These are phyloP conservation scores for Dendropsophus ebraccatus DNA, from an alignment of 2,113 vertebrate genomes.

Conservation along the genomic window DNA sequence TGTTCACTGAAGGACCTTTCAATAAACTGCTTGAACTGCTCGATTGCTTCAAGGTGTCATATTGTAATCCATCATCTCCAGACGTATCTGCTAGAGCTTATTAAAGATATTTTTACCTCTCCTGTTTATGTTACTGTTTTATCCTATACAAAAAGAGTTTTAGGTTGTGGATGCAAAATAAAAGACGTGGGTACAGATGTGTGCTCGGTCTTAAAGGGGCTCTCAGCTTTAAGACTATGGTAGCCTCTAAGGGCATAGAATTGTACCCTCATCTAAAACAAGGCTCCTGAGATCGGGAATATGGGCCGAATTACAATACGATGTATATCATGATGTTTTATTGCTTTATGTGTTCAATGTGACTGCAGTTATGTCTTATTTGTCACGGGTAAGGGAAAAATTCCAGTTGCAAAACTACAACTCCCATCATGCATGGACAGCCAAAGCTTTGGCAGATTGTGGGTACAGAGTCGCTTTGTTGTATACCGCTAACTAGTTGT, in stretches of 20 bases:
- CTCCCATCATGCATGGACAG: too few species aligned
- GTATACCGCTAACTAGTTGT: too few species aligned
- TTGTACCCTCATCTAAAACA: background rate
- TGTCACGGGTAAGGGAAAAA: too few species aligned
- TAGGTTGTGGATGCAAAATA: background rate
- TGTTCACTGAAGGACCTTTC: constrained; percentile 12
- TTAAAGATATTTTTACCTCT: background rate
- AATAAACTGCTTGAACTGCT: constrained; percentile 6
- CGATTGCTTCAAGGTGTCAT: constrained; percentile 42
- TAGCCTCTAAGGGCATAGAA: too few species aligned
- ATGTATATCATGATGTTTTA: background rate
- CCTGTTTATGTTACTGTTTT: constrained; percentile 4
- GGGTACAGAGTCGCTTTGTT: too few species aligned
- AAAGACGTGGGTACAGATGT: background rate
- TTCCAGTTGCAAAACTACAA: too few species aligned
- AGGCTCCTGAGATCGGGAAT: background rate
- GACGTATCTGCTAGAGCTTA: background rate
- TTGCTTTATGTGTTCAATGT: background rate
- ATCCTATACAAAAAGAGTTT: too few species aligned
- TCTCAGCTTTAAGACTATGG: background rate
- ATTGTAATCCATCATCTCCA: constrained; percentile 16
- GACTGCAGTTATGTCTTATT: background rate
- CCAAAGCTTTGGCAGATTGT: too few species aligned
- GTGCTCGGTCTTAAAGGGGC: background rate
- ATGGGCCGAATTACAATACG: background rate